A percentile compares a stretch with the other conserved stretches of the same genome.
Evolutionary conservation across 1,140 invertebrate species (phyloP).

Genomic region (Ceratoteleas bidentatus): DNA sequence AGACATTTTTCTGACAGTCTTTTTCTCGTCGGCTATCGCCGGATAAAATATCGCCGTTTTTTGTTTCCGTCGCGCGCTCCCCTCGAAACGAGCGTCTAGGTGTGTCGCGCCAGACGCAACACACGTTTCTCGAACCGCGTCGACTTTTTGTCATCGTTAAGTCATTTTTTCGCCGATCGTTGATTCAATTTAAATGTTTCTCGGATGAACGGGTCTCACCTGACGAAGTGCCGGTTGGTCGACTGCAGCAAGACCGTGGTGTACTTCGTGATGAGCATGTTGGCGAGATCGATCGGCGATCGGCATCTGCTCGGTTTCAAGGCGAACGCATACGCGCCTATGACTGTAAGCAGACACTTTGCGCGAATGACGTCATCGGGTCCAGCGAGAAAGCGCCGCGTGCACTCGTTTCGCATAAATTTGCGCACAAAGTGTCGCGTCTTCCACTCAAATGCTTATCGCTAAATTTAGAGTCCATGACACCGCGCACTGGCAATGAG

Average conservation of each 20-base stretch:
- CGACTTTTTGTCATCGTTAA: not conserved
- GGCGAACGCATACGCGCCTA: constrained; percentile 11
- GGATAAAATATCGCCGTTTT: constrained; percentile 36
- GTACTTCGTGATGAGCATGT: constrained; percentile 78
- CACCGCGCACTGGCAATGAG: constrained; percentile 20
- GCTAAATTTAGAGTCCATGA: constrained; percentile 72
- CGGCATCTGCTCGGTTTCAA: constrained; percentile 26
- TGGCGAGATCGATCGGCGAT: constrained; percentile 34
- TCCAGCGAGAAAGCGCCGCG: constrained; percentile 39
- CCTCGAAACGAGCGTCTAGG: constrained; percentile 11
- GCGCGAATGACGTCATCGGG: constrained; percentile 42
- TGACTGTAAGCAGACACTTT: constrained; percentile 20
- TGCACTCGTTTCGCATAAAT: constrained; percentile 69
- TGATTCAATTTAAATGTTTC: not conserved
- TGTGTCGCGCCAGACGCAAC: constrained; percentile 5
- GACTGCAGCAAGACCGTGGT: constrained; percentile 77
- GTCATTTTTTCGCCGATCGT: not conserved
- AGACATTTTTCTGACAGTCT: constrained; percentile 12
- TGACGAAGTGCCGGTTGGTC: constrained; percentile 74
- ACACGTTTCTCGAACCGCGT: no score
- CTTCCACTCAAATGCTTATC: constrained; percentile 67
- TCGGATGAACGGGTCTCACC: constrained; percentile 65
- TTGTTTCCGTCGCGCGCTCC: constrained; percentile 32
- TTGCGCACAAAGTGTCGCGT: constrained; percentile 62
- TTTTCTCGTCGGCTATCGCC: constrained; percentile 22